phyloP scores from a whole-genome alignment of 2,113 vertebrate species.

The Coreoperca whiteheadi region DNA sequence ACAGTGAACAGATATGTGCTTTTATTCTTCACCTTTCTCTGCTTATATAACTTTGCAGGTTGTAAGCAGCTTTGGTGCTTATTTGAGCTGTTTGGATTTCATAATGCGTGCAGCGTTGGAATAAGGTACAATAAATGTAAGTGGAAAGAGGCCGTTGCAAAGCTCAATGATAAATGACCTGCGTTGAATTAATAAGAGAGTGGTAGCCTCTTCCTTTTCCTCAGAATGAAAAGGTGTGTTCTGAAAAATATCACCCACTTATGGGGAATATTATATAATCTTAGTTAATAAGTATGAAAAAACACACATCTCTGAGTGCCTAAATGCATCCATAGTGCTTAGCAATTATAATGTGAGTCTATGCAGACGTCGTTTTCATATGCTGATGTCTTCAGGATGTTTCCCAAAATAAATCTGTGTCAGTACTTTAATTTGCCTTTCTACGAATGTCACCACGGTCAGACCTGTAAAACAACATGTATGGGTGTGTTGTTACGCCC shows the following conservation, averaged over 20 bases:
- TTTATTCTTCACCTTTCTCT: constrained; percentile 29
- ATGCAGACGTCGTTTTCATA: not conserved
- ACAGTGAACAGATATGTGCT: not conserved
- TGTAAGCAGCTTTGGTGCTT: constrained; percentile 50
- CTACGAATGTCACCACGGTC: not conserved
- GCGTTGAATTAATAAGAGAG: not conserved
- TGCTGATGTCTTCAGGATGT: not conserved
- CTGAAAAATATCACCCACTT: not conserved
- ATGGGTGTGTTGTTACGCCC: not conserved
- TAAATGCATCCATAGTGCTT: too few relatives aligned
- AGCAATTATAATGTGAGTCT: not conserved
- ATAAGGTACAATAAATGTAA: constrained; percentile 1
- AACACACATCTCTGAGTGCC: not conserved
- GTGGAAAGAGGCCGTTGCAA: not conserved
- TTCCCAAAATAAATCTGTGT: not conserved
- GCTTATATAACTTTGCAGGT: constrained; percentile 55
- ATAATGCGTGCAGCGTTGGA: not conserved
- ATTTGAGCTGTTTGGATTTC: constrained; percentile 29
- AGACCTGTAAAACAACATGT: not conserved
- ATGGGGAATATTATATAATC: not conserved
- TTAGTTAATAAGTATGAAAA: not conserved
- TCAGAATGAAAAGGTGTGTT: not conserved
- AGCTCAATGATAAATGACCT: constrained; percentile 6
- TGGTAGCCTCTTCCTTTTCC: not conserved
- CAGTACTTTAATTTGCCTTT: not conserved